phyloP scores from a whole-genome alignment of 2,888 invertebrate genomes.

The Drosophila emarginata region DNA sequence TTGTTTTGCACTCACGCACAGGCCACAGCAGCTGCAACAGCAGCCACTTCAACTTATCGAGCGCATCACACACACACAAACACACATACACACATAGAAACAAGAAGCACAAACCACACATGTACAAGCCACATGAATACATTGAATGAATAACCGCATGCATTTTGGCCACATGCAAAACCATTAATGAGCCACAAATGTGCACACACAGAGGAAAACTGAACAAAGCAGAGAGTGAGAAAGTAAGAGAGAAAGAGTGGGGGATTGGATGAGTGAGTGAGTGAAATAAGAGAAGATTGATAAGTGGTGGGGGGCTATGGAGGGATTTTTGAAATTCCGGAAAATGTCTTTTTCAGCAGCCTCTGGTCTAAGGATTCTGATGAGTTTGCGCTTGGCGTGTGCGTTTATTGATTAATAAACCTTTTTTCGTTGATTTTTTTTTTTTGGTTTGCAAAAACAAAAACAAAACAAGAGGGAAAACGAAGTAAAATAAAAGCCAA shows the following conservation, averaged over 20 bases:
- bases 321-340: background rate
- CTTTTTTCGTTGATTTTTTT: slow-evolving; percentile 19
- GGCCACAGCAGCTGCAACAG: slow-evolving; percentile 37
- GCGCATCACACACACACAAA: slow-evolving; percentile 38
- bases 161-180: slow-evolving; percentile 62
- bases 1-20: slow-evolving; percentile 62
- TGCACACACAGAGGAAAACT: slow-evolving; percentile 39
- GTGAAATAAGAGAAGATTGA: slow-evolving; percentile 21
- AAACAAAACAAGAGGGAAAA: slow-evolving; percentile 19
- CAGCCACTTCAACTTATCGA: slow-evolving; percentile 57
- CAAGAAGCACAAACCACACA: slow-evolving; percentile 4
- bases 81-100: slow-evolving; percentile 3
- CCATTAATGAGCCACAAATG: slow-evolving; percentile 78
- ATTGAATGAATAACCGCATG: slow-evolving; percentile 58
- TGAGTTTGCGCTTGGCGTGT: slow-evolving; percentile 51
- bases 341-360: slow-evolving; percentile 4
- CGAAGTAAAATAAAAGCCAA: slow-evolving; percentile 16
- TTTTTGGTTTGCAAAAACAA: slow-evolving; percentile 35
- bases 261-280: slow-evolving; percentile 1
- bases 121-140: slow-evolving; percentile 13
- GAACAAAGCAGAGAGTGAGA: slow-evolving; percentile 4
- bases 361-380: slow-evolving; percentile 26
- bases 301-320: slow-evolving; percentile 10
- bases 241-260: slow-evolving; percentile 14
- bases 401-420: slow-evolving; percentile 70